A percentile compares a stretch with the other conserved stretches of the same genome.
Conservation (phyloP, 2,797 vertebrate species). For the Gymnothorax reevesii region DNA sequence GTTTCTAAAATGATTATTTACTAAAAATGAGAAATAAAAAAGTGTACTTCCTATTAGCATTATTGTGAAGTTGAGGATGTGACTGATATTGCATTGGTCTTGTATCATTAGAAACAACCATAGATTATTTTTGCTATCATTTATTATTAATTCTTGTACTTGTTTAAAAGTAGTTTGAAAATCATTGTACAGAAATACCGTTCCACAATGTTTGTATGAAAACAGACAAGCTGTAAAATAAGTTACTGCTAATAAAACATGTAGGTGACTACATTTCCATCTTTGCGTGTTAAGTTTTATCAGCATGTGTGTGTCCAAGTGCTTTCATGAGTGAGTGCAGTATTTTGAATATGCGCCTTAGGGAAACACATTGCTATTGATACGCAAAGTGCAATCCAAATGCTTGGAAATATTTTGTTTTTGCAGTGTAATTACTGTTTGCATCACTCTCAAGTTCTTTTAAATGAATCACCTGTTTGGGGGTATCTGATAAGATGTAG, state of each 20-base stretch:
- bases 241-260: conserved; percentile 78
- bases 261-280: conserved; percentile 73
- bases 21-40: conserved; percentile 74
- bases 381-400: neutral
- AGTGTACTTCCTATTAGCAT: conserved; percentile 79
- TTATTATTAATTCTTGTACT: conserved; percentile 75
- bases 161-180: conserved; percentile 78
- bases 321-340: neutral
- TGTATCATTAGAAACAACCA: conserved; percentile 69
- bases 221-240: conserved; percentile 76
- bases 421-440: no score
- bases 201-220: conserved; percentile 69
- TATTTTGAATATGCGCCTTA: neutral
- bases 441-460: no score
- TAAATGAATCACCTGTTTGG: no score
- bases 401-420: no score
- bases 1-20: conserved; percentile 81
- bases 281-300: neutral
- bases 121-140: conserved; percentile 70
- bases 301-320: neutral
- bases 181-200: conserved; percentile 73
- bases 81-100: conserved; percentile 73
- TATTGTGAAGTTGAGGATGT: conserved; percentile 69
- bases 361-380: neutral
- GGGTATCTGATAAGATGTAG: no score